Conservation (phyloP, 2,113 vertebrate genomes). For the Siphamia tubifer region DNA sequence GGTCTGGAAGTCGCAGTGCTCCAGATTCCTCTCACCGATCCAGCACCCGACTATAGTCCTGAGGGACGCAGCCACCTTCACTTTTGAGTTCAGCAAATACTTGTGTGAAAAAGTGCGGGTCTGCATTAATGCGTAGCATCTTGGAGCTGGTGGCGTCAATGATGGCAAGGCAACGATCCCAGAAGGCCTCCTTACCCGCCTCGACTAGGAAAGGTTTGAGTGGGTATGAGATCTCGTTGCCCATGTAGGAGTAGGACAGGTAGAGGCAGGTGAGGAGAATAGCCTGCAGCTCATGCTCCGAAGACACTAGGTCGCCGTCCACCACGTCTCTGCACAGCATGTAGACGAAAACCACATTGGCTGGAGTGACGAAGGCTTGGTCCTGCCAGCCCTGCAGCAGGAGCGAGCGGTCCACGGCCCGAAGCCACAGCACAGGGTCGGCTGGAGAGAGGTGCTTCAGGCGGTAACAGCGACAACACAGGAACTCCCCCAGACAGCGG, state of each 20-base stretch:
- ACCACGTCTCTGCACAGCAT: conserved; percentile 85
- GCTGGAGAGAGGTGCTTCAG: conserved; percentile 81
- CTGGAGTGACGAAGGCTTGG: conserved; percentile 86
- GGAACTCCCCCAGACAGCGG: conserved; percentile 83
- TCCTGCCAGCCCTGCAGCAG: conserved; percentile 88
- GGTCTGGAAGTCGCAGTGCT: neutral
- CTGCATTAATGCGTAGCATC: conserved; percentile 86
- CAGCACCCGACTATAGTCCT: conserved; percentile 79
- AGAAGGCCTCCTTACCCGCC: conserved; percentile 83
- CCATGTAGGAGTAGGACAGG: conserved; percentile 88
- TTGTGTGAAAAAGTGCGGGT: conserved; percentile 86
- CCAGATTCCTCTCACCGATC: conserved; percentile 76
- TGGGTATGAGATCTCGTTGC: conserved; percentile 88
- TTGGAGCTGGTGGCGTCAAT: conserved; percentile 81
- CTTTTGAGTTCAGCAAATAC: conserved; percentile 86
- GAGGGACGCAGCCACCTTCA: conserved; percentile 76
- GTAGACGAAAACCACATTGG: conserved; percentile 87
- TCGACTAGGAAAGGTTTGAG: conserved; percentile 87
- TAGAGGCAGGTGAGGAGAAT: conserved; percentile 86
- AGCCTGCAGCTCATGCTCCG: conserved; percentile 84
- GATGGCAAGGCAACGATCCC: conserved; percentile 85
- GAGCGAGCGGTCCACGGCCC: conserved; percentile 83
- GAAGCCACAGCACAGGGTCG: conserved; percentile 82
- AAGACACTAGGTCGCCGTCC: conserved; percentile 79
- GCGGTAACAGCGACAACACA: conserved; percentile 83